Percentiles rank a stretch among this genome's conserved stretches.
These are phyloP conservation scores for Musca vetustissima DNA, from an alignment of 1,140 invertebrate species.

Conservation along the genomic window DNA sequence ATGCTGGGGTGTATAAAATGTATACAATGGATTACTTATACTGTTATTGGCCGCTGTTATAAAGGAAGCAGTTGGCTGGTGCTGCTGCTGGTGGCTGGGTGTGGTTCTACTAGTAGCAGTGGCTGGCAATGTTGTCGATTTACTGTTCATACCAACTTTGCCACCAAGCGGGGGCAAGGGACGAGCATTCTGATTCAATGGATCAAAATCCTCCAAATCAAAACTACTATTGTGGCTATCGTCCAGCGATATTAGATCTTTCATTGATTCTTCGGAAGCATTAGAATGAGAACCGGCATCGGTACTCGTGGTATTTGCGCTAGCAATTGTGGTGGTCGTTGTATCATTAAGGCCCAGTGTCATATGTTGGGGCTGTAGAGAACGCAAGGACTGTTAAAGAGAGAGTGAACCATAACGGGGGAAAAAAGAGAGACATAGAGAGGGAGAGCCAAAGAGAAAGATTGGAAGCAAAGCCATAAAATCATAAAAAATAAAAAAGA, in stretches of 20 bases:
- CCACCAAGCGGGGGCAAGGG: conserved; percentile 41
- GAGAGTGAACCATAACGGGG: conserved; percentile 17
- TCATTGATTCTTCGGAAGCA: conserved; percentile 41
- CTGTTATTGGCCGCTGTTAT: conserved; percentile 24
- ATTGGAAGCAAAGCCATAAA: no score
- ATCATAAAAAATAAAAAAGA: no score
- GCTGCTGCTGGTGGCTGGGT: no score
- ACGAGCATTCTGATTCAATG: conserved; percentile 53
- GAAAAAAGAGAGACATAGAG: conserved; percentile 21
- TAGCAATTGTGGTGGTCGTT: conserved; percentile 25
- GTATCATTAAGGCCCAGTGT: conserved; percentile 9
- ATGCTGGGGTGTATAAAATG: conserved; percentile 60
- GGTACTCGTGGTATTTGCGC: neutral
- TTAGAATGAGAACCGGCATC: neutral
- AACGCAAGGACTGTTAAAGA: conserved; percentile 36
- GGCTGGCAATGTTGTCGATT: conserved; percentile 57
- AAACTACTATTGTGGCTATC: conserved; percentile 54
- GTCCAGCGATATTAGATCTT: conserved; percentile 54
- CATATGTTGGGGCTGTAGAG: conserved; percentile 32
- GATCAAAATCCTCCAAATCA: conserved; percentile 54
- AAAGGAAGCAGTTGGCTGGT: neutral
- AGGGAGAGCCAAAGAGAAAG: neutral
- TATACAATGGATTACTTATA: conserved; percentile 64
- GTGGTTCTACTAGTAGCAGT: conserved; percentile 40
- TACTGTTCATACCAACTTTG: conserved; percentile 50